Conservation (phyloP, 2,113 vertebrate genomes). For the Oxyura jamaicensis region DNA sequence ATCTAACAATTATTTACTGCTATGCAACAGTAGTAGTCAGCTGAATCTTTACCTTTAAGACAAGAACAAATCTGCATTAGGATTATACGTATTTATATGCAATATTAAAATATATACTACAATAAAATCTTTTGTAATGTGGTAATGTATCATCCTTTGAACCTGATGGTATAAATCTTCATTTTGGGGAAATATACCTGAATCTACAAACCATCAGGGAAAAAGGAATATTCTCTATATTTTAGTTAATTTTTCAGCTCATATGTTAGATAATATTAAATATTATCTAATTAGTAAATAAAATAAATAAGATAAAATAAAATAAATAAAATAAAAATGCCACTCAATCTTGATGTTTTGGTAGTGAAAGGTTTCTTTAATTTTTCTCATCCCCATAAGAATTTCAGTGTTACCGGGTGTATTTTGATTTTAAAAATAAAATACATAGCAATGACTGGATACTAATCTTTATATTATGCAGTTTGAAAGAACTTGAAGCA, state of each 20-base stretch:
- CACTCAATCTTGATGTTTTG: neutral
- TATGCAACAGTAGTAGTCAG: neutral
- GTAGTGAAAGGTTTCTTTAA: fast-evolving
- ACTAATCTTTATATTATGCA: neutral
- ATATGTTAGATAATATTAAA: fast-evolving
- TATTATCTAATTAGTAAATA: too few species aligned
- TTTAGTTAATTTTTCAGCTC: neutral
- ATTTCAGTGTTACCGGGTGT: fast-evolving
- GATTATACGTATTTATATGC: neutral
- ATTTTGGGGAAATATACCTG: neutral
- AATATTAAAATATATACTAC: neutral
- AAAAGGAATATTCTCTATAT: neutral
- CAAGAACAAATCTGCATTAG: neutral
- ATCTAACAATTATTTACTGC: neutral
- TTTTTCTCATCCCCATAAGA: neutral
- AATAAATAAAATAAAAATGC: neutral
- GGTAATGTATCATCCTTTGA: neutral
- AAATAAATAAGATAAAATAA: neutral
- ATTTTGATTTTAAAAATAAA: neutral
- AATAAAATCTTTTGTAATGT: neutral
- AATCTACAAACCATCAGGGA: neutral
- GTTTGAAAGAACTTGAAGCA: neutral
- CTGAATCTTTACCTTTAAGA: neutral
- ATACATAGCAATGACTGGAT: fast-evolving
- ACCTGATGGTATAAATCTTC: neutral